A percentile compares a stretch with the other conserved stretches of the same genome.
These are phyloP conservation scores for Drosophila quinaria DNA, from an alignment of 2,888 invertebrate species.

Conservation along the genomic window DNA sequence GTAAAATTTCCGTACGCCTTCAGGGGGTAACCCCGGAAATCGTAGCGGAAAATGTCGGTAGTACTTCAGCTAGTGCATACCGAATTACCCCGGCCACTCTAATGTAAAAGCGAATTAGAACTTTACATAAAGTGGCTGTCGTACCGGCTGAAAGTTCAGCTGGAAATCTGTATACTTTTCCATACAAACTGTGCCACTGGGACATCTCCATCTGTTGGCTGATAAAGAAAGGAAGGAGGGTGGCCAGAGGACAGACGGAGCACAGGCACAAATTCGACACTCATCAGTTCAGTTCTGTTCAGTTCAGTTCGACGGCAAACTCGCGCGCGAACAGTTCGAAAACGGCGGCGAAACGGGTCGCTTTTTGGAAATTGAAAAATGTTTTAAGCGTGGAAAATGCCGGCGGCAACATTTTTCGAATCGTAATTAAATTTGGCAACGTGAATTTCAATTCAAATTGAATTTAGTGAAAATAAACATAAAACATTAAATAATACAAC, in stretches of 20 bases:
- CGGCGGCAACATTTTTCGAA: conserved; percentile 65
- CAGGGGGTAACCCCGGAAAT: no score
- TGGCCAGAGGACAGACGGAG: not conserved
- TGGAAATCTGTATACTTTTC: no score
- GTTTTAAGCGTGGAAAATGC: conserved; percentile 59
- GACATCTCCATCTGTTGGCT: conserved; percentile 2
- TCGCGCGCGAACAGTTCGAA: conserved; percentile 81
- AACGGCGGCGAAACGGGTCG: conserved; percentile 27
- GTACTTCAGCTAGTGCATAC: no score
- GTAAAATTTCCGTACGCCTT: no score
- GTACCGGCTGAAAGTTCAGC: no score
- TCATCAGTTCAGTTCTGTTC: conserved; percentile 33
- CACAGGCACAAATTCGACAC: conserved; percentile 37
- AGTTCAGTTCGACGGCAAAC: conserved; percentile 69
- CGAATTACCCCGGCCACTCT: no score
- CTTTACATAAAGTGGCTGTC: no score
- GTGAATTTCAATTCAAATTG: conserved; percentile 51
- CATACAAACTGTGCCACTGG: no score
- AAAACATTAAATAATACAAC: conserved; percentile 50
- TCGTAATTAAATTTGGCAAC: conserved; percentile 43
- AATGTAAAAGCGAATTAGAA: no score
- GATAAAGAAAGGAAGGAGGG: not conserved
- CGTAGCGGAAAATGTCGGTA: no score
- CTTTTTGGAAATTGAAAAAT: conserved; percentile 42
- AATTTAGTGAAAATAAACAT: conserved; percentile 36